Percentiles rank a stretch among this genome's conserved stretches.
phyloP scores from a whole-genome alignment of 2,888 invertebrate species.

The Noctua janthe region DNA sequence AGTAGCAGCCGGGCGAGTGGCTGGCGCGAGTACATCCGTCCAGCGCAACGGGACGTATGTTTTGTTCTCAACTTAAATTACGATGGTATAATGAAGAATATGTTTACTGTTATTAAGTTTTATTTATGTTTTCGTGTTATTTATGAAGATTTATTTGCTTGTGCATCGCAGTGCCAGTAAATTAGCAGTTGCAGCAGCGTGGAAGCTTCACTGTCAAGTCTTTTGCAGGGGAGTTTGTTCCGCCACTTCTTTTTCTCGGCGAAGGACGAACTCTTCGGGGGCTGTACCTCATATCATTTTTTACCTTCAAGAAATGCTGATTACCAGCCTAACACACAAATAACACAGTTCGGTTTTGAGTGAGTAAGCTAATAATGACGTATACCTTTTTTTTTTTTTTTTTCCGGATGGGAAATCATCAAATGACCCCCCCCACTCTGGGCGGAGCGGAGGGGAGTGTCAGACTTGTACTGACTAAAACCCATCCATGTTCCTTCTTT shows the following conservation, averaged over 20 bases:
- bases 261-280: background rate
- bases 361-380: background rate
- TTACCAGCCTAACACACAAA: background rate
- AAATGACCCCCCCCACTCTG: too few species aligned
- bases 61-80: constrained; percentile 41
- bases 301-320: background rate
- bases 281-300: background rate
- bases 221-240: background rate
- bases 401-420: too few species aligned
- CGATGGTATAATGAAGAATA: constrained; percentile 27
- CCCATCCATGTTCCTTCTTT: too few species aligned
- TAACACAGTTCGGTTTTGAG: background rate
- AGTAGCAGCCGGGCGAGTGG: constrained; percentile 55
- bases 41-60: constrained; percentile 41
- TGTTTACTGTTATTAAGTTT: constrained; percentile 45
- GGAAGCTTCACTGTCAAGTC: background rate
- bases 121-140: constrained; percentile 2
- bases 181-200: background rate
- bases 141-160: constrained; percentile 16
- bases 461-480: too few species aligned
- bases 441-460: too few species aligned
- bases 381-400: too few species aligned
- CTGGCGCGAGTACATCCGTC: constrained; percentile 57
- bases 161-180: background rate
- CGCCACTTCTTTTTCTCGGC: background rate